Evolutionary conservation across 2,888 invertebrate species (phyloP).

Genomic region (Melikaiella ostensackeni): DNA sequence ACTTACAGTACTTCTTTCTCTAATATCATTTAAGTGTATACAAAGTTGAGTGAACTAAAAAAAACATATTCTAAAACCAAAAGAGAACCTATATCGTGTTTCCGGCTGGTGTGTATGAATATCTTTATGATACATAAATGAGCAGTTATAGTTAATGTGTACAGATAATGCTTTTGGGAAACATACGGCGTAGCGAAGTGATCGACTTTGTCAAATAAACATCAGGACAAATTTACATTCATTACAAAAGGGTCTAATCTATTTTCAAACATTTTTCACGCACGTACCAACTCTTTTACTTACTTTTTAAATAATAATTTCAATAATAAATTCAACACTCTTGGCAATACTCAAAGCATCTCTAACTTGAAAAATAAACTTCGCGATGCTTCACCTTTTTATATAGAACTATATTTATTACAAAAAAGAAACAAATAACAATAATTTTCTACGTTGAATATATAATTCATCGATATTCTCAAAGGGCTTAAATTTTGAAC

Average conservation of each 20-base stretch:
- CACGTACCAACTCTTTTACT: conserved; percentile 1
- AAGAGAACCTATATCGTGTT: conserved; percentile 23
- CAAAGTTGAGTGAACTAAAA: conserved; percentile 41
- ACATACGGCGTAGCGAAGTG: conserved; percentile 22
- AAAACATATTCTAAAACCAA: conserved; percentile 45
- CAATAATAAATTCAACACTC: conserved; percentile 1
- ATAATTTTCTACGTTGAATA: neutral
- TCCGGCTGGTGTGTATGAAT: conserved; percentile 28
- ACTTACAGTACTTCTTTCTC: conserved; percentile 44
- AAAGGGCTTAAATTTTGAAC: neutral
- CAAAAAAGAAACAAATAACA: neutral
- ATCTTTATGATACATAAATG: conserved; percentile 41
- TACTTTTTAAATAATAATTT: conserved; percentile 5
- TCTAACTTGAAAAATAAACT: neutral
- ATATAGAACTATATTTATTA: neutral
- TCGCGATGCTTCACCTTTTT: neutral
- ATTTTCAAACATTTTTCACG: conserved; percentile 29
- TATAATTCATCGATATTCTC: neutral
- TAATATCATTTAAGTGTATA: conserved; percentile 48
- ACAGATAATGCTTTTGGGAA: conserved; percentile 20
- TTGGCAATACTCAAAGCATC: neutral
- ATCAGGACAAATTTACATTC: conserved; percentile 7
- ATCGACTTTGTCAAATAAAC: conserved; percentile 13
- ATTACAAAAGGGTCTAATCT: conserved; percentile 23
- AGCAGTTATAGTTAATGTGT: conserved; percentile 39